Evolutionary conservation across 92 coral and sea anemone species (phyloP), one percentile per base, ranked within the genome.

Genomic region (Epizoanthus fatuus): DNA sequence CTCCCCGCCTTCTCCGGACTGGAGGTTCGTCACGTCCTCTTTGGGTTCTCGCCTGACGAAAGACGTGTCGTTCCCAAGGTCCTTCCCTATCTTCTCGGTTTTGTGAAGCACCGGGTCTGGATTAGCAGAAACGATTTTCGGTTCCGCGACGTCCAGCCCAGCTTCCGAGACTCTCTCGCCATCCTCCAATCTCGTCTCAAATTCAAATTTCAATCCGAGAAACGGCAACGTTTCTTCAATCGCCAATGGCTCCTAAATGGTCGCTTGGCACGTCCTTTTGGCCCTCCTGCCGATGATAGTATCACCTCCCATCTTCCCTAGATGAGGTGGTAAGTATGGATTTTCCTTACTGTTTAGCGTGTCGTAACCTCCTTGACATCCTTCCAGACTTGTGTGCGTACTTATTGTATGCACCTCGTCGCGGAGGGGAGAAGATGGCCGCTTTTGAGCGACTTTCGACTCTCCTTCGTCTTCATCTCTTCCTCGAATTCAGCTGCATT

Each of bases 71-170:
- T 79, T 0, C 93, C 86, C 0, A 72, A 58, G 0, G 79, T 78
- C 12, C 32, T 69, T 9, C 11, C 67, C 1, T 66, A 60, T 1
- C 39, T 84, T 0, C 73, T 84, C 0, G 55, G 59, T 5, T 22
- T 69, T 2, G 71, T 60, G 7, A 84, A 84, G 9, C 77, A 29
- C 14, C 72, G 72, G 17, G 53, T 72, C 37, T 89, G 85, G 86
- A 1, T 0, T 0, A 70, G 63, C 15, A 35, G 90, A 0, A 69
- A 68, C 42, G 75, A 87, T 4, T 74, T 17, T 40, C 87, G 91
- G 2, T 87, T 87, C n/a, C 88, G 88, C 3, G 44, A 25, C 0
- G 2, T 0, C n/a, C 87, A 64, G 0, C 76, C 87, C 12, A n/a
- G 69, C 42, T 63, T 83, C 3, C 40, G 32, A 0, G 51, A 67